Conservation (phyloP, 2,888 invertebrate genomes). For the Megalurothrips usitatus region DNA sequence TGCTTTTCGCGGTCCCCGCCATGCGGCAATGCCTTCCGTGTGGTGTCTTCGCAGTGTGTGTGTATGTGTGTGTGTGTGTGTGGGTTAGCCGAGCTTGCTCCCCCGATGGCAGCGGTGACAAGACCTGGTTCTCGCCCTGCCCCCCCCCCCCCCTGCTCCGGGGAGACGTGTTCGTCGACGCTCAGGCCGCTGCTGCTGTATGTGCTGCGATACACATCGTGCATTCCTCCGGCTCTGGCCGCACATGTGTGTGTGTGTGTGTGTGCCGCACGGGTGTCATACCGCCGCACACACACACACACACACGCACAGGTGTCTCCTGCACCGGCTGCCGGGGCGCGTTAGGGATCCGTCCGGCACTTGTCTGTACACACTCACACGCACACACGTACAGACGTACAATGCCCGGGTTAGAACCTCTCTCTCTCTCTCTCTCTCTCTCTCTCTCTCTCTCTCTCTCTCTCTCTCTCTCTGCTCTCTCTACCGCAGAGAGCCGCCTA, state of each 20-base stretch:
- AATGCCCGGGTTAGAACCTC: too few species aligned
- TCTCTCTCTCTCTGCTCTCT: background rate
- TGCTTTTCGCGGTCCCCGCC: too few species aligned
- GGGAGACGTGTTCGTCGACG: background rate
- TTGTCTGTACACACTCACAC: background rate
- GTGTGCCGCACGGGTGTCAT: background rate
- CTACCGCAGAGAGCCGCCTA: background rate
- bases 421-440: too few species aligned
- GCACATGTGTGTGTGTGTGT: background rate
- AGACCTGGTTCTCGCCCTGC: background rate
- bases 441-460: too few species aligned
- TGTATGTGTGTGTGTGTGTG: background rate
- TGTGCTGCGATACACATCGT: background rate
- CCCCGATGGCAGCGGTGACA: background rate
- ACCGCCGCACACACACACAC: background rate
- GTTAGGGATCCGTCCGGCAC: too few species aligned
- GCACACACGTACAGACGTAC: too few species aligned
- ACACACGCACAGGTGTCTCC: background rate
- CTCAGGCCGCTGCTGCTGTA: background rate
- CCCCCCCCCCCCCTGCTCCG: background rate
- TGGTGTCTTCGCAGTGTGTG: too few species aligned
- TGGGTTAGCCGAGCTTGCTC: background rate
- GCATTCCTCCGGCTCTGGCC: background rate
- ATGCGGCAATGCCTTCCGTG: too few species aligned
- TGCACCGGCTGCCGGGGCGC: too few species aligned